A percentile compares a stretch with the other conserved stretches of the same genome.
Evolutionary conservation across 2,888 invertebrate genomes (phyloP).

Genomic region (Hedya salicella): DNA sequence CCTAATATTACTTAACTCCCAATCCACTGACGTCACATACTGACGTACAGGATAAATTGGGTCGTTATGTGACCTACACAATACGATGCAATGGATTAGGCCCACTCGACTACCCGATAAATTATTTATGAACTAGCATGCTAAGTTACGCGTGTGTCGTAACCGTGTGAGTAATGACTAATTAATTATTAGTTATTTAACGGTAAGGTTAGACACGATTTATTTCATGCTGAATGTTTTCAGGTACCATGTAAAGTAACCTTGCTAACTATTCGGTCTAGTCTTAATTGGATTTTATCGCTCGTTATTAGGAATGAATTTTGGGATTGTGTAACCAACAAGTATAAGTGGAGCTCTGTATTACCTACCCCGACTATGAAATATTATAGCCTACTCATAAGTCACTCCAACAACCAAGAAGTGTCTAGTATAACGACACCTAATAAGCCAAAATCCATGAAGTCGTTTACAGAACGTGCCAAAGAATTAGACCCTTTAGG

Average conservation of each 20-base stretch:
- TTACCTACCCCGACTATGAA: no score
- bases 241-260: not conserved
- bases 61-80: constrained; percentile 28
- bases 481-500: no score
- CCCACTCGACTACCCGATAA: constrained; percentile 25
- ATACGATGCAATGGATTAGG: constrained; percentile 26
- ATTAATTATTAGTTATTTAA: constrained; percentile 24
- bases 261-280: not conserved
- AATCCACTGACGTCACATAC: not conserved
- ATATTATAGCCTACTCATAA: no score
- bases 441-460: no score
- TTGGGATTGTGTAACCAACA: no score
- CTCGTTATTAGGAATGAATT: no score
- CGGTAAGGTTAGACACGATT: constrained; percentile 11
- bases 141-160: constrained; percentile 25
- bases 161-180: constrained; percentile 30
- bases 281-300: no score
- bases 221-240: constrained; percentile 4
- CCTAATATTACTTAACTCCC: no score
- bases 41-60: constrained; percentile 18
- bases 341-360: no score
- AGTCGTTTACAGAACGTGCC: no score
- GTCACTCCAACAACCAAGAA: no score
- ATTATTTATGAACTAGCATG: constrained; percentile 35
- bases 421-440: no score